A percentile compares a stretch with the other conserved stretches of the same genome.
Evolutionary conservation across 1,140 invertebrate genomes (phyloP).

Genomic region (Asobara japonica): DNA sequence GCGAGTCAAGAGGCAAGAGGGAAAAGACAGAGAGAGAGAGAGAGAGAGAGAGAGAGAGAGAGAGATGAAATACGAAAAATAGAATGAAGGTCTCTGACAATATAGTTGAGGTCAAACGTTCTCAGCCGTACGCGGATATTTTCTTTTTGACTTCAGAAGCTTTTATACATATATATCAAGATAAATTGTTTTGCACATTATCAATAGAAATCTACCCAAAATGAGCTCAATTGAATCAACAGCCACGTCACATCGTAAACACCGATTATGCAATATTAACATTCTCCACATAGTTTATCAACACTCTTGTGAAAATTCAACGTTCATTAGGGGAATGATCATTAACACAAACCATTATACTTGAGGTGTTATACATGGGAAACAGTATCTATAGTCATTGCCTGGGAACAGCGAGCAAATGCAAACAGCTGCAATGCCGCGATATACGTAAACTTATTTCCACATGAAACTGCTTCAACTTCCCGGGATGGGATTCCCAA

Average conservation of each 20-base stretch:
- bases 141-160: background rate
- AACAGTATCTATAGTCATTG: conserved; percentile 6
- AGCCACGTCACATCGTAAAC: background rate
- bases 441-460: conserved; percentile 54
- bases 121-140: background rate
- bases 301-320: background rate
- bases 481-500: conserved; percentile 47
- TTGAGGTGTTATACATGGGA: background rate
- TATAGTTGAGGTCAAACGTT: background rate
- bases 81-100: background rate
- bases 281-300: background rate
- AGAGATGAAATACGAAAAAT: background rate
- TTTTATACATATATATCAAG: background rate
- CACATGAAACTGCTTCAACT: conserved; percentile 45
- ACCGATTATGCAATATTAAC: background rate
- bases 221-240: background rate
- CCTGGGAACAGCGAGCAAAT: conserved; percentile 40
- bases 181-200: background rate
- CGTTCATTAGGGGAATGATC: background rate
- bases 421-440: conserved; percentile 52
- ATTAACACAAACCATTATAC: conserved; percentile 1
- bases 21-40: background rate
- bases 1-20: background rate
- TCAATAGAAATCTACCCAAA: background rate
- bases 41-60: background rate